Evolutionary conservation across 2,888 invertebrate genomes (phyloP).

Genomic region (Apodemia hepburni): DNA sequence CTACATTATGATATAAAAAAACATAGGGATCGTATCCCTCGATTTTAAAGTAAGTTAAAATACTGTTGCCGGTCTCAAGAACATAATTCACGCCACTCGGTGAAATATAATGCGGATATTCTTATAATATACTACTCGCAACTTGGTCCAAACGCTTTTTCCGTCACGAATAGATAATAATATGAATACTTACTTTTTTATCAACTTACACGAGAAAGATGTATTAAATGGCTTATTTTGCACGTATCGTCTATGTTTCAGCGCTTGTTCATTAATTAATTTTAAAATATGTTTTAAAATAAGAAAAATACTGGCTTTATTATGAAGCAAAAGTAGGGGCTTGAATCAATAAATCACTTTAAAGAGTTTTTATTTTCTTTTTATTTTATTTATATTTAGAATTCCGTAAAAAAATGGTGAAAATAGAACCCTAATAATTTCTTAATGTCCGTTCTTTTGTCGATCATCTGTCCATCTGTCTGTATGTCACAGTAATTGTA

Average conservation of each 20-base stretch:
- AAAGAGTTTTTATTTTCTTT: too few relatives aligned
- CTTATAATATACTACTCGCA: constrained; percentile 71
- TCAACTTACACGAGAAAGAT: background rate
- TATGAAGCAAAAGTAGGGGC: too few relatives aligned
- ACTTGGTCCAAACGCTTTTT: constrained; percentile 67
- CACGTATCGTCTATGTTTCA: background rate
- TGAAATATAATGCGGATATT: constrained; percentile 74
- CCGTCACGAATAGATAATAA: constrained; percentile 33
- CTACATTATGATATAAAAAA: background rate
- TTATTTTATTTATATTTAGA: too few relatives aligned
- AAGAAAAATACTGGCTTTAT: too few relatives aligned
- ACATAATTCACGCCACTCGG: constrained; percentile 67
- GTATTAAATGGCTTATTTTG: background rate
- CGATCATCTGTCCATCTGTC: too few relatives aligned
- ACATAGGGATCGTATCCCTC: background rate
- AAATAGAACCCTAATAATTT: too few relatives aligned
- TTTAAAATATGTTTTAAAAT: too few relatives aligned
- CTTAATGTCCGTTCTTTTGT: too few relatives aligned
- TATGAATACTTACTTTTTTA: constrained; percentile 23
- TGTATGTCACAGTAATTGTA: too few relatives aligned
- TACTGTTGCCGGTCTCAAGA: constrained; percentile 51
- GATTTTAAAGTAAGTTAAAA: constrained; percentile 10
- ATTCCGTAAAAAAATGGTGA: too few relatives aligned
- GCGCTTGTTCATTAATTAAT: too few relatives aligned
- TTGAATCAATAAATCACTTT: too few relatives aligned